Evolutionary conservation across 2,113 vertebrate genomes (phyloP).

Genomic region (Sakesphorus luctuosus): DNA sequence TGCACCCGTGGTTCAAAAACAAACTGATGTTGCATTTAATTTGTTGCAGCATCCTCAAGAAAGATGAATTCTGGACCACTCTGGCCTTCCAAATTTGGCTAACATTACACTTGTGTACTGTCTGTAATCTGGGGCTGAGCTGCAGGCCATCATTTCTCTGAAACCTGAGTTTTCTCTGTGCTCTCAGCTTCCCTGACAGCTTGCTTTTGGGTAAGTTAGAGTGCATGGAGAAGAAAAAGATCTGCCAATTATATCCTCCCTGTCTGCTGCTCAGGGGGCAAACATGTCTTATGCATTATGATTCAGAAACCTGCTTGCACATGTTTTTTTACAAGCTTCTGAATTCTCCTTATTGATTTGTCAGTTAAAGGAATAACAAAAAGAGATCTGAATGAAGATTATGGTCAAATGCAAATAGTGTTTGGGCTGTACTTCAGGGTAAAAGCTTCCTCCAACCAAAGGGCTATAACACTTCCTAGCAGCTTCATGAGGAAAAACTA

Average conservation of each 20-base stretch:
- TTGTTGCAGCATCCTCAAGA: neutral
- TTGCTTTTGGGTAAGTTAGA: conserved; percentile 35
- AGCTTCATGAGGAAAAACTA: neutral
- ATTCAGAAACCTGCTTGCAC: conserved; percentile 21
- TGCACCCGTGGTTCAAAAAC: neutral
- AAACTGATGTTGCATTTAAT: neutral
- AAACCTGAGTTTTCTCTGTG: neutral
- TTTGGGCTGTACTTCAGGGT: neutral
- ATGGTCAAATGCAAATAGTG: neutral
- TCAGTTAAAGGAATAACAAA: neutral
- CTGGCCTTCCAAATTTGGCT: neutral
- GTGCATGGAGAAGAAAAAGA: conserved; percentile 24
- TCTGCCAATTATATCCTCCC: conserved; percentile 12
- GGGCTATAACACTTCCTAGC: neutral
- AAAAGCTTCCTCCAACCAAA: neutral
- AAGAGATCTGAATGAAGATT: neutral
- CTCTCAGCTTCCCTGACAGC: neutral
- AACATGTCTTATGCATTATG: neutral
- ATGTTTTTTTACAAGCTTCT: neutral
- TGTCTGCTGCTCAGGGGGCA: conserved; percentile 25
- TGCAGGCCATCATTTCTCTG: neutral
- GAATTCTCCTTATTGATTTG: neutral
- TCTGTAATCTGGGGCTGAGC: neutral
- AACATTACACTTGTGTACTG: neutral
- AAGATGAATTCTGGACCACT: neutral